Conservation (phyloP, 30 jellyfish, hydroid and myxozoan genomes). For the Hydra vulgaris region DNA sequence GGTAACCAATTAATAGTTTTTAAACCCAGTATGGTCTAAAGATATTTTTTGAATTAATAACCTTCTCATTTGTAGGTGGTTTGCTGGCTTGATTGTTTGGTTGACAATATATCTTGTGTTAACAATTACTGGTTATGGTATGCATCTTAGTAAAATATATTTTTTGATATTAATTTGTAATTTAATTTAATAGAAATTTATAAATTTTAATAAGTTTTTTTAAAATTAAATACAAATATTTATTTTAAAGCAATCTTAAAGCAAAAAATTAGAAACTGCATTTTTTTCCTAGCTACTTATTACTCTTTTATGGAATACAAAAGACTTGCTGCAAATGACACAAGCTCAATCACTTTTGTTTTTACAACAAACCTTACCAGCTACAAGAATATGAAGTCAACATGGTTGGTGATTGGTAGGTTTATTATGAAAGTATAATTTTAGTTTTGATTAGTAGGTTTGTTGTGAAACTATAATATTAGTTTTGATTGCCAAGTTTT, state of each 20-base stretch:
- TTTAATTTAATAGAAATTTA: neutral
- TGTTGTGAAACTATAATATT: too few relatives aligned
- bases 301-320: conserved; percentile 39
- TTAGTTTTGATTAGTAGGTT: too few relatives aligned
- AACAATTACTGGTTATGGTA: conserved; percentile 74
- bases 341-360: conserved; percentile 29
- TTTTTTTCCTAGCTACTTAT: conserved; percentile 31
- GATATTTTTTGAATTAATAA: neutral
- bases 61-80: conserved; percentile 58
- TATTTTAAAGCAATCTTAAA: neutral
- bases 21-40: too few relatives aligned
- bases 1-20: too few relatives aligned
- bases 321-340: conserved; percentile 12
- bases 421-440: neutral
- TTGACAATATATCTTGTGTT: conserved; percentile 78
- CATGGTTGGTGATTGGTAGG: conserved; percentile 66
- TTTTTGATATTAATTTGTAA: neutral
- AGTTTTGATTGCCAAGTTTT: too few relatives aligned
- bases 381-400: conserved; percentile 43
- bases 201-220: neutral
- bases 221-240: neutral
- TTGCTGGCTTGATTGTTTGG: conserved; percentile 94
- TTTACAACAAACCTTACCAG: conserved; percentile 33
- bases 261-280: neutral
- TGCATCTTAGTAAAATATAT: neutral